Evolutionary conservation across 2,888 invertebrate genomes (phyloP).

Genomic region (Drosophila borborema): DNA sequence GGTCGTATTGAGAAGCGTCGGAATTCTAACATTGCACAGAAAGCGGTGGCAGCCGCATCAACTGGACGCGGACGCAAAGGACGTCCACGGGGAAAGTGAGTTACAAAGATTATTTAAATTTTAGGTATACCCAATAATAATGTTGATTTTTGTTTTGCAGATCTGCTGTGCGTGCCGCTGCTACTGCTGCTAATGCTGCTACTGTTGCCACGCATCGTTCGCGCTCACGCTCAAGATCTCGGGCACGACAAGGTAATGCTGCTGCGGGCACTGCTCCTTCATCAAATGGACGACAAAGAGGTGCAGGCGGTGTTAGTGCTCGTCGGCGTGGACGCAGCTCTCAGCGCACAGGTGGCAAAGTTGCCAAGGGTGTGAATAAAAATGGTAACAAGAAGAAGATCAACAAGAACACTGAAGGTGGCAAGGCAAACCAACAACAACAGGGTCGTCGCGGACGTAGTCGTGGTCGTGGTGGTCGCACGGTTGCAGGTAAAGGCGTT

Average conservation of each 20-base stretch:
- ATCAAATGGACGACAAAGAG: slow-evolving; percentile 38
- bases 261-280: slow-evolving; percentile 50
- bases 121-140: background rate
- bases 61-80: slow-evolving; percentile 59
- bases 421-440: slow-evolving; percentile 49
- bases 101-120: background rate
- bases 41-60: slow-evolving; percentile 54
- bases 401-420: slow-evolving; percentile 35
- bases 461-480: slow-evolving; percentile 79
- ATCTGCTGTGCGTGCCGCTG: slow-evolving; percentile 65
- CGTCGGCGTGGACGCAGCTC: slow-evolving; percentile 77
- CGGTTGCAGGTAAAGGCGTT: slow-evolving; percentile 80
- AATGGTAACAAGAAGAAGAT: slow-evolving; percentile 59
- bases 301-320: slow-evolving; percentile 47
- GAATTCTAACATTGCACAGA: slow-evolving; percentile 51
- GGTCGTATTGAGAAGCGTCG: slow-evolving; percentile 82
- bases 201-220: slow-evolving; percentile 63
- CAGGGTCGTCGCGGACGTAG: slow-evolving; percentile 83
- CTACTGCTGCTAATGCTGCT: slow-evolving; percentile 40
- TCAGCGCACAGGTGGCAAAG: slow-evolving; percentile 64
- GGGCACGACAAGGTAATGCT: slow-evolving; percentile 51
- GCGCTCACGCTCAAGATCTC: slow-evolving; percentile 74
- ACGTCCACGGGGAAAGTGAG: slow-evolving; percentile 78
- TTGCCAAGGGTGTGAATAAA: slow-evolving; percentile 57
- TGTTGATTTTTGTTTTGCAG: slow-evolving; percentile 40